Evolutionary conservation across 1,140 invertebrate genomes (phyloP), one percentile per base, ranked within the genome.

Genomic region (Mamestra configurata): DNA sequence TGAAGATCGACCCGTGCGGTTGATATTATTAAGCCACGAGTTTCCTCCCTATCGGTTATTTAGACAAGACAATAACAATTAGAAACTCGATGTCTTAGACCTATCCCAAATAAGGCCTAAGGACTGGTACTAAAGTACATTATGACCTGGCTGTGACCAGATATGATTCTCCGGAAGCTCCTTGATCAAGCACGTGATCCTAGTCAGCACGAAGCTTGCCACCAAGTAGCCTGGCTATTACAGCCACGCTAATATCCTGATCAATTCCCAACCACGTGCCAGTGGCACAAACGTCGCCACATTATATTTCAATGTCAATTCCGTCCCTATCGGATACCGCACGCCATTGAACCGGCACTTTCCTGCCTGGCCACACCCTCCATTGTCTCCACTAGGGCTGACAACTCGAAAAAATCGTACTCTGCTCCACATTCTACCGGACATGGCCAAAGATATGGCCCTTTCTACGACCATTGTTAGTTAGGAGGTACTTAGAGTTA

Each of bases 221-320:
- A 10, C 8, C 20, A 11, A 22, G 22, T 22, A 22, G 8, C 10
- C 2, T 7, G 10, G 1, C 15, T 4, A n/a, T 15, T 13, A 31
- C 22, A 31, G 40, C 40, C 5, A 61, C 15, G n/a, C 31, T 8
- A 37, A 24, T n/a, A 70, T 0, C 22, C 40, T 20, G 7, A 15
- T 20, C 24, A 40, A 51, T 51, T 46, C 7, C 18, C 20, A 20
- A 5, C 66, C 20, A 1, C 15, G 59, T 22, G 20, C 22, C 61
- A 66, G 35, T 40, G 27, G 35, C 35, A 20, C n/a, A 66, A 66
- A 46, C 22, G 31, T 73, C 22, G 31, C 57, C 37, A 66, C 61
- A 20, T 53, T 66, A 84, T 88, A 89, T 89, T 87, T 89, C 86
- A 87, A 91, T 89, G 90, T 88, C 87, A 90, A 86, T 92, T 90